phyloP scores from a whole-genome alignment of 1,140 invertebrate species.

The Pseudachorutes palmiensis region DNA sequence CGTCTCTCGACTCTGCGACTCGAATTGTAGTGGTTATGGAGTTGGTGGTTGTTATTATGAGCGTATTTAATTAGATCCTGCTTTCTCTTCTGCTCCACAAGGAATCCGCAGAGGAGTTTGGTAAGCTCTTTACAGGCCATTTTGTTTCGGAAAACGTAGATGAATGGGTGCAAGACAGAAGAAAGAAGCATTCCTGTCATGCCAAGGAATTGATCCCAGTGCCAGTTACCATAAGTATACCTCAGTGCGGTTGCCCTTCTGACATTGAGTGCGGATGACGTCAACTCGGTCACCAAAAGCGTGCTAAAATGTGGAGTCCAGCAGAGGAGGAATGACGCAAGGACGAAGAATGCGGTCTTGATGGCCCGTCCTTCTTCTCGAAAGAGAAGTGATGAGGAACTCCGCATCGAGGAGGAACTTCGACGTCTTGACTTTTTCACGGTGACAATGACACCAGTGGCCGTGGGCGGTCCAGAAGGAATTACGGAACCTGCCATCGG shows the following conservation, averaged over 20 bases:
- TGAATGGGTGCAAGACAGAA: conserved; percentile 48
- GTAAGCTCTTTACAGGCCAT: conserved; percentile 44
- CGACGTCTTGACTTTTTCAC: conserved; percentile 37
- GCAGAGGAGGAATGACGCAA: conserved; percentile 49
- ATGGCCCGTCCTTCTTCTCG: conserved; percentile 51
- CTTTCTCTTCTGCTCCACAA: conserved; percentile 15
- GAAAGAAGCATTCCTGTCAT: conserved; percentile 37
- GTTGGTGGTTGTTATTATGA: conserved; percentile 8
- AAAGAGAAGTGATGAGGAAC: conserved; percentile 44
- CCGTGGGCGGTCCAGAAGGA: conserved; percentile 16
- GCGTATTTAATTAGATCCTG: conserved; percentile 12
- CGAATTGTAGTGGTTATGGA: background rate
- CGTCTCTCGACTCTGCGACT: background rate
- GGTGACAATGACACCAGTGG: conserved; percentile 31
- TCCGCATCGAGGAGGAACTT: conserved; percentile 44
- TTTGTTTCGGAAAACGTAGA: conserved; percentile 52
- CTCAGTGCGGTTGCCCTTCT: background rate
- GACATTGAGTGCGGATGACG: background rate
- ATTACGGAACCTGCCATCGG: conserved; percentile 37
- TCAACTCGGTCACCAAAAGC: conserved; percentile 35
- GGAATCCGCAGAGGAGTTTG: conserved; percentile 39
- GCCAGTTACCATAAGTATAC: conserved; percentile 20
- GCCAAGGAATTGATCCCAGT: conserved; percentile 42
- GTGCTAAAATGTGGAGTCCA: conserved; percentile 50
- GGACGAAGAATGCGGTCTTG: conserved; percentile 49